Evolutionary conservation across 1,140 invertebrate genomes (phyloP).

Genomic region (Uloborus diversus): DNA sequence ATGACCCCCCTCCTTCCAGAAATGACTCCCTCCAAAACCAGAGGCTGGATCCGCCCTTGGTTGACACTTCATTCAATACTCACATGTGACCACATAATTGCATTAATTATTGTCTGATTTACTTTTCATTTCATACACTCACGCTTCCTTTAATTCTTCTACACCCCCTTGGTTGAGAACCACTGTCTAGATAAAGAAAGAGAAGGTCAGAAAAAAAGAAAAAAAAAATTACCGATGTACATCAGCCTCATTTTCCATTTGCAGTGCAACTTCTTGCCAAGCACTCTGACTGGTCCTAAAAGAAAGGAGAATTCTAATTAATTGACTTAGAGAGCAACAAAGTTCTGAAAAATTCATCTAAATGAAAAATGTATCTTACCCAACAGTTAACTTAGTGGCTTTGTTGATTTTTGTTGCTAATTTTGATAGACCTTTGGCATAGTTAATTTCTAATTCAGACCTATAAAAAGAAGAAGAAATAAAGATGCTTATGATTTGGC

Average conservation of each 20-base stretch:
- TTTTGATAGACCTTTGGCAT: constrained; percentile 89
- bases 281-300: constrained; percentile 81
- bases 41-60: too few relatives aligned
- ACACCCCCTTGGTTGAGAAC: too few relatives aligned
- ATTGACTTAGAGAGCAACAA: background rate
- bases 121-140: too few relatives aligned
- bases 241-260: constrained; percentile 89
- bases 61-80: too few relatives aligned
- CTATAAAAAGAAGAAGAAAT: constrained; percentile 70
- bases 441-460: constrained; percentile 87
- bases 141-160: too few relatives aligned
- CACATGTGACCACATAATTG: too few relatives aligned
- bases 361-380: constrained; percentile 61
- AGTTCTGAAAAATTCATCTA: background rate
- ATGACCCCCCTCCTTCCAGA: too few relatives aligned
- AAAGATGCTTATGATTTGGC: too few relatives aligned
- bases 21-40: too few relatives aligned
- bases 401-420: constrained; percentile 85
- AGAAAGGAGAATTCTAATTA: constrained; percentile 7
- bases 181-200: too few relatives aligned
- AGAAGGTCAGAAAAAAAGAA: too few relatives aligned
- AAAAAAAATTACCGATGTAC: constrained; percentile 74
- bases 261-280: constrained; percentile 87
- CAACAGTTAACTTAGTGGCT: constrained; percentile 77
- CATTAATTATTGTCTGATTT: too few relatives aligned